Base-by-base conservation (phyloP, 2,888 invertebrate species). In the Drosophila recens region DNA sequence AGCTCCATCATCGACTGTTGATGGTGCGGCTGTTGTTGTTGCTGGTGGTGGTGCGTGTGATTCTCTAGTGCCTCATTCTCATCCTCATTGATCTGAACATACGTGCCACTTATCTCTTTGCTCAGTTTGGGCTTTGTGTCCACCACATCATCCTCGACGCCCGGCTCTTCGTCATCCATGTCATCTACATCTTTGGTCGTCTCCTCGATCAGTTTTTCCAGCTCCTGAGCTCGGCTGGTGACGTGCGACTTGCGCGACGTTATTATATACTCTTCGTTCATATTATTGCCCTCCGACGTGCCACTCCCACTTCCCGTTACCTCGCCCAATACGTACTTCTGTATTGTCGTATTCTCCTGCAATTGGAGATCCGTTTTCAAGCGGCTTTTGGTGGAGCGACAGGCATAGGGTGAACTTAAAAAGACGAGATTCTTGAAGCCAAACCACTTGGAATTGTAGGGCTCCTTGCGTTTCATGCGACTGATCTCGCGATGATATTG, bases 401-500 rank as follows among this genome's bases (percentile, higher is more conserved):
- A 92, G 1, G 92, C 92, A 76, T 91, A 94, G 0, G 94, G 94
- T 45, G 94, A 94, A 85, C 94, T 95, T 85, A 94, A 91, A 90
- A 94, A 94, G 80, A 94, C 94, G 46, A 94, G 91, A 90, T 94
- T 94, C 74, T 94, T 94, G 65, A 93, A 94, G 4, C 95, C 94
- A 80, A 94, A 94, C 92, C 92, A 92, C 89, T 93, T 93, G 15
- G 94, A 94, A 67, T 93, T 93, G 9, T 94, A 94, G 4, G 94
- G 94, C 59, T 94, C 94, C 0, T 93, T 94, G 30, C 94, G 92
- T 13, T 93, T 92, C 92, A 94, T 94, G 42, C 94, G 93, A 45
- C 93, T 94, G 5, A 94, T 93, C 78, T 95, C 95, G 6, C 95
- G 93, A 79, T 95, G 95, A 76, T 95, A 94, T 70, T 94, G 95